Percentiles rank a stretch among this genome's conserved stretches.
Conservation (phyloP, 1,140 invertebrate species). For the Pissodes strobi region DNA sequence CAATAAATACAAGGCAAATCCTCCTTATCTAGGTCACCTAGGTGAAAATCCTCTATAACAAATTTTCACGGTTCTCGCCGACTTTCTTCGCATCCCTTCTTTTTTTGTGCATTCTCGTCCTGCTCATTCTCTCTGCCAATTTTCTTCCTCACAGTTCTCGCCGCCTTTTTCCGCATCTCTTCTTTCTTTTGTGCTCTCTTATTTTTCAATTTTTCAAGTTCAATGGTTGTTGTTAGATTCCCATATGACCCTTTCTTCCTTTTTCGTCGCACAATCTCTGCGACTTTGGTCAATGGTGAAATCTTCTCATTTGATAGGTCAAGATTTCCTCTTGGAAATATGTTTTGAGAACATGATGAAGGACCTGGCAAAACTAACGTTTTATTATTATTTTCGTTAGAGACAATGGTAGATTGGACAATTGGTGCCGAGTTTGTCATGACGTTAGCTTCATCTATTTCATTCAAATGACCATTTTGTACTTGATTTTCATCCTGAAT, state of each 20-base stretch:
- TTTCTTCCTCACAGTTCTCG: too few species aligned
- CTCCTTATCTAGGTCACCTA: constrained; percentile 10
- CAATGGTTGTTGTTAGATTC: background rate
- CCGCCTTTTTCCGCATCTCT: too few species aligned
- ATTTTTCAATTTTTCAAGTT: background rate
- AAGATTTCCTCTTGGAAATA: too few species aligned
- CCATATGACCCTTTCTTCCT: background rate
- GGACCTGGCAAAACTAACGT: background rate
- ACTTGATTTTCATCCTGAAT: too few species aligned
- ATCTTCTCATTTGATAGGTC: too few species aligned
- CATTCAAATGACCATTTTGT: background rate
- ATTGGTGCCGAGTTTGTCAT: background rate
- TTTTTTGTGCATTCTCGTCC: background rate
- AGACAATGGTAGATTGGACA: background rate
- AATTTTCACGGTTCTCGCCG: background rate
- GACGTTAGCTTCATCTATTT: background rate
- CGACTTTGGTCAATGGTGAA: too few species aligned
- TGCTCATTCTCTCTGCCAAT: background rate
- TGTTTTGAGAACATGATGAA: too few species aligned
- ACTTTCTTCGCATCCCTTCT: background rate
- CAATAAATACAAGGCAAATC: constrained; percentile 32
- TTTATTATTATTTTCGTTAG: background rate
- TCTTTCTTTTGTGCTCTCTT: background rate
- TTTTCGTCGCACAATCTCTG: too few species aligned
- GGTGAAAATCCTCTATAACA: background rate